Evolutionary conservation across 2,797 vertebrate species (phyloP), one percentile per base, ranked within the genome.

Genomic region (Micropoecilia bifurca): DNA sequence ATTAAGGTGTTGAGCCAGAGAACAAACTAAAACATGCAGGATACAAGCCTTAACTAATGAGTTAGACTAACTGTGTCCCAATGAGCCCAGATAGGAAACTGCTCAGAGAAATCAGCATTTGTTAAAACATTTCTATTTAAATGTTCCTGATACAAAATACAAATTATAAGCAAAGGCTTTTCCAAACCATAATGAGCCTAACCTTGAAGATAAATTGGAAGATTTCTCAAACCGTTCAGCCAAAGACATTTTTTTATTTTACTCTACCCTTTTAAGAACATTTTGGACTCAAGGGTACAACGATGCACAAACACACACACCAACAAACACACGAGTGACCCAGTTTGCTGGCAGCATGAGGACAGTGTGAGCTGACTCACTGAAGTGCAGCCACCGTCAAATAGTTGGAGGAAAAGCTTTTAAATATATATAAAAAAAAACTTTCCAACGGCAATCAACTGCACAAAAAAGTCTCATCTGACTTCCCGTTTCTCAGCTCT

Each of bases 341-440:
- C 68, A 71, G 68, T 57, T 57, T 71, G 12, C 36, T 36, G 48
- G 33, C 48, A 41, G 73, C 73, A 18, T n/a, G 5, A 41, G 73
- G 73, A 55, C 48, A 55, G 48, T 20, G 22, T 5, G 50, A 74
- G 73, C 39, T 89, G 41, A 71, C 68, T 71, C 41, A 71, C 68
- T 71, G 68, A 46, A 71, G 68, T 1, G 22, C 53, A 74, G 50
- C 50, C 50, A 74, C 36, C 36, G 6, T 41, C 73, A 63, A 50
- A 80, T n/a, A 50, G 73, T 74, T 74, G 39, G 74, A 45, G 41
- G 39, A 71, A 79, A 82, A 82, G 61, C 84, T 84, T 55, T 80
- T 75, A 73, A 46, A 13, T 43, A 43, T 41, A 43, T 41, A 41
- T 41, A 7, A 36, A 73, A 7, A 30, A 75, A 80, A 71, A 80